Evolutionary conservation across 2,113 vertebrate genomes (phyloP).

Genomic region (Gymnorhina tibicen): DNA sequence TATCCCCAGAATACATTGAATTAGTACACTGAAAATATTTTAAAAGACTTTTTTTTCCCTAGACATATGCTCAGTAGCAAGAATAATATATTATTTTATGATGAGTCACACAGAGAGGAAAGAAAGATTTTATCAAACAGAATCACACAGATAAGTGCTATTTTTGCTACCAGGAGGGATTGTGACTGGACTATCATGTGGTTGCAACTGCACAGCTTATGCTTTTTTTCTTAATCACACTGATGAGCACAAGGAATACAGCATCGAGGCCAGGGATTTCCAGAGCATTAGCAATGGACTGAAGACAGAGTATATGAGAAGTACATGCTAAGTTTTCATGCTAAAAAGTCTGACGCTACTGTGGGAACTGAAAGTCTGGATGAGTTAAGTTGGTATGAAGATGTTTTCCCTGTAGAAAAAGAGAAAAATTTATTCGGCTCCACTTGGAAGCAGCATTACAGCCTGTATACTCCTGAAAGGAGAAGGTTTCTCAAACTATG

Average conservation of each 20-base stretch:
- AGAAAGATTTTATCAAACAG: not conserved
- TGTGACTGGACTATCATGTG: not conserved
- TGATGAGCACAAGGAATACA: not conserved
- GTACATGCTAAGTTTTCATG: not conserved
- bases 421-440: not conserved
- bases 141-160: not conserved
- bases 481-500: not conserved
- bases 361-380: not conserved
- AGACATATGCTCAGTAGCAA: not conserved
- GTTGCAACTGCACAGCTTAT: not conserved
- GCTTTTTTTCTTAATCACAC: slow-evolving; percentile 21
- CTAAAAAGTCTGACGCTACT: not conserved
- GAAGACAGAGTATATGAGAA: not conserved
- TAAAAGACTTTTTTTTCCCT: not conserved
- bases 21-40: not conserved
- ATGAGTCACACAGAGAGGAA: not conserved
- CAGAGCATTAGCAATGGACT: not conserved
- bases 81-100: not conserved
- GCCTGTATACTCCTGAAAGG: not conserved
- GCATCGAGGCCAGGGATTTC: not conserved
- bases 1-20: not conserved
- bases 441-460: not conserved
- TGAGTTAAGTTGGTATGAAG: not conserved
- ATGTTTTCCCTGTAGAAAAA: not conserved
- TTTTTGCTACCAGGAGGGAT: not conserved